Conservation (phyloP, 2,113 vertebrate genomes). For the Eulemur rufifrons region DNA sequence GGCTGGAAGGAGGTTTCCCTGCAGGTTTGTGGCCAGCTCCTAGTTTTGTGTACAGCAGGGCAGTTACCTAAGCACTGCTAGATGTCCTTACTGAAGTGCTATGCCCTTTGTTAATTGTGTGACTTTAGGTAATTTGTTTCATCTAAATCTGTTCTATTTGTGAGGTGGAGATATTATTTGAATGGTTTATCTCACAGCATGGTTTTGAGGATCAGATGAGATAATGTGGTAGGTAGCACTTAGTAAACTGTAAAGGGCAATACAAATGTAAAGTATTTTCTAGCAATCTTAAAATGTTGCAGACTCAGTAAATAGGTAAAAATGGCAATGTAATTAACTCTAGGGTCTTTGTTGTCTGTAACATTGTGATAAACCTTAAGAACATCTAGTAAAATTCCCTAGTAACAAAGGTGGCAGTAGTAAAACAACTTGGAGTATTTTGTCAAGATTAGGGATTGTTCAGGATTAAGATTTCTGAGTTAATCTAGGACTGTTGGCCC, state of each 20-base stretch:
- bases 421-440: not conserved
- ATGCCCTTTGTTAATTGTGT: not conserved
- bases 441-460: not conserved
- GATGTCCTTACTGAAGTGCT: not conserved
- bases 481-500: not conserved
- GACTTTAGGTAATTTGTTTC: not conserved
- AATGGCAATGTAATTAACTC: not conserved
- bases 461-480: not conserved
- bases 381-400: not conserved
- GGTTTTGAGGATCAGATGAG: not conserved
- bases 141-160: not conserved
- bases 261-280: not conserved
- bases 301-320: constrained; percentile 14
- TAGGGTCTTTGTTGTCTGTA: not conserved
- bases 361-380: not conserved
- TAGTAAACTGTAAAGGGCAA: not conserved
- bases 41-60: not conserved
- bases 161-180: not conserved
- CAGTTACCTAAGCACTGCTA: not conserved
- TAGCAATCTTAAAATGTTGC: constrained; percentile 5
- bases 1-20: not conserved
- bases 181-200: not conserved
- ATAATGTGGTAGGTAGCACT: not conserved
- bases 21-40: not conserved
- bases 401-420: not conserved